phyloP scores from a whole-genome alignment of 2,888 invertebrate genomes.

The Clusia tigrina region DNA sequence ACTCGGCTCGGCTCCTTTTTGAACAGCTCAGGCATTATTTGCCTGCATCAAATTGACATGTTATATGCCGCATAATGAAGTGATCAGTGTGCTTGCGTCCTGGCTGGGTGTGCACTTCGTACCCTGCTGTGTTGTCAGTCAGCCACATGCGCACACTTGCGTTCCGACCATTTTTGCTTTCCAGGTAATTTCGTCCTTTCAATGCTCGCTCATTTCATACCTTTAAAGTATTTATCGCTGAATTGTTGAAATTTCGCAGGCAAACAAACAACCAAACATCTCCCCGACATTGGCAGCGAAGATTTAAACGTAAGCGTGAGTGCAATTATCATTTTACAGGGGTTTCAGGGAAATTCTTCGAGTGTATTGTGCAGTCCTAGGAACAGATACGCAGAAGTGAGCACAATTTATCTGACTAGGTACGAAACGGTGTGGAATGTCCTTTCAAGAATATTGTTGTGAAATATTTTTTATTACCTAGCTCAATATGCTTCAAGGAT shows the following conservation, averaged over 20 bases:
- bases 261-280: no score
- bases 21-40: slow-evolving; percentile 3
- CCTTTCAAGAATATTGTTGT: no score
- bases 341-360: slow-evolving; percentile 7
- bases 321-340: slow-evolving; percentile 32
- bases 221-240: no score
- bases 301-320: slow-evolving; percentile 37
- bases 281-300: no score
- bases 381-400: no score
- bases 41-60: slow-evolving; percentile 33
- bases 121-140: background rate
- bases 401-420: no score
- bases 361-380: background rate
- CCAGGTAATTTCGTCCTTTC: slow-evolving; percentile 12
- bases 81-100: slow-evolving; percentile 22
- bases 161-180: background rate
- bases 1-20: background rate
- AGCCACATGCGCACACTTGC: background rate
- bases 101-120: background rate
- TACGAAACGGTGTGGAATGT: no score
- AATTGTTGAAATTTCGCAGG: background rate
- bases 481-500: no score
- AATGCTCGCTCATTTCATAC: no score
- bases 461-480: no score
- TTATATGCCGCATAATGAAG: slow-evolving; percentile 35